Conservation (phyloP, 2,113 vertebrate genomes). For the Melanocharis versteri region DNA sequence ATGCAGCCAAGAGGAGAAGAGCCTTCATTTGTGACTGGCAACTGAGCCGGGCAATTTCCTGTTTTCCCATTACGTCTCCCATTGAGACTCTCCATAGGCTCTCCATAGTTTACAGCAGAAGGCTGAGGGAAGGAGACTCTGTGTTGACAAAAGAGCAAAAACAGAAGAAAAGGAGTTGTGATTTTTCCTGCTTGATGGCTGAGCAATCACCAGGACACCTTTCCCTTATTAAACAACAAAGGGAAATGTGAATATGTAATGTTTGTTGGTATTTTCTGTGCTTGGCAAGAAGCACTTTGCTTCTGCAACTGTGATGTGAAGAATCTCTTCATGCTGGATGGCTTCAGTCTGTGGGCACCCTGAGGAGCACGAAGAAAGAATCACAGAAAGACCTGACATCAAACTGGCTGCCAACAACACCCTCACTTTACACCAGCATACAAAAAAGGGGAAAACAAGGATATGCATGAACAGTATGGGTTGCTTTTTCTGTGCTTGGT, state of each 20-base stretch:
- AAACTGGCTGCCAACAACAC: conserved; percentile 66
- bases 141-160: conserved; percentile 45
- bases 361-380: conserved; percentile 68
- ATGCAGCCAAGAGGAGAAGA: neutral
- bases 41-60: neutral
- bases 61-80: neutral
- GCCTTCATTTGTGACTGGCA: neutral
- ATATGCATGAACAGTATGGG: conserved; percentile 45
- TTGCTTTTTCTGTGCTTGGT: conserved; percentile 26
- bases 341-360: conserved; percentile 65
- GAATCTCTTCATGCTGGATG: conserved; percentile 60
- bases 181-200: conserved; percentile 49
- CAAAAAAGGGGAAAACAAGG: conserved; percentile 53
- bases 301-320: conserved; percentile 63
- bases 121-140: neutral
- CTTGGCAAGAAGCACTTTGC: conserved; percentile 50
- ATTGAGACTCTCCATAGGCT: neutral
- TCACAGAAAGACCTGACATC: conserved; percentile 72
- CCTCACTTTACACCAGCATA: conserved; percentile 41
- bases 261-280: conserved; percentile 69
- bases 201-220: conserved; percentile 51
- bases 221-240: conserved; percentile 69
- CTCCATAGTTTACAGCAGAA: neutral
- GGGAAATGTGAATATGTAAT: conserved; percentile 64
- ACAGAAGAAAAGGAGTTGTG: conserved; percentile 50